Percentiles rank a stretch among this genome's conserved stretches.
Conservation (phyloP, 2,888 invertebrate species). For the Stegophylla sp. region DNA sequence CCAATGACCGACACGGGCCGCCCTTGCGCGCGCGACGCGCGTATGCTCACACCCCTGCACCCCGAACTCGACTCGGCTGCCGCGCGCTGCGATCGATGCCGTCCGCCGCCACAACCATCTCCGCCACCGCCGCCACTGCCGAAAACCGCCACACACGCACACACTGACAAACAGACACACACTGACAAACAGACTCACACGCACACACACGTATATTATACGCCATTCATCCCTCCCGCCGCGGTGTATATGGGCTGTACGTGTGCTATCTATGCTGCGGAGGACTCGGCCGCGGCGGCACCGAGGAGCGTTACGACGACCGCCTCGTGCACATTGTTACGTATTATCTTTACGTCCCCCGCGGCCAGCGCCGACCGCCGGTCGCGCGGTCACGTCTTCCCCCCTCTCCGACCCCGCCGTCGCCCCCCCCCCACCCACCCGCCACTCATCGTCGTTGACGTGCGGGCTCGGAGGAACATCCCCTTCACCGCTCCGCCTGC, state of each 20-base stretch:
- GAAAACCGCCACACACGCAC: conserved; percentile 29
- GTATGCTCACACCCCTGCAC: conserved; percentile 15
- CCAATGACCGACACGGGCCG: conserved; percentile 53
- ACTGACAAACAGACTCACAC: neutral
- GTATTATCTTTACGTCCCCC: no score
- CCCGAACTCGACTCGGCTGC: conserved; percentile 9
- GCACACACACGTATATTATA: no score
- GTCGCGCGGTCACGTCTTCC: neutral
- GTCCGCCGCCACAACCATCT: conserved; percentile 31
- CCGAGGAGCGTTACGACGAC: no score
- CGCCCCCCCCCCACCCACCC: no score
- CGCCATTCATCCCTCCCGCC: no score
- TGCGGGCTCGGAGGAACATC: neutral
- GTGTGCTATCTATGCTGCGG: neutral
- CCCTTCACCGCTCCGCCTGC: no score
- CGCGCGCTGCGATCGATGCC: conserved; percentile 32
- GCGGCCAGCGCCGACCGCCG: no score
- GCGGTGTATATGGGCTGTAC: neutral
- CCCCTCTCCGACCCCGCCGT: neutral
- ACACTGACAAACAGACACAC: neutral
- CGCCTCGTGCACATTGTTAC: no score
- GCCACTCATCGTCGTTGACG: no score
- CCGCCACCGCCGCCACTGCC: conserved; percentile 8
- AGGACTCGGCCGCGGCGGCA: neutral
- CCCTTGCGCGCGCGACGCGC: conserved; percentile 38